Evolutionary conservation across 2,113 vertebrate species (phyloP).

Genomic region (Synodontis membranacea): DNA sequence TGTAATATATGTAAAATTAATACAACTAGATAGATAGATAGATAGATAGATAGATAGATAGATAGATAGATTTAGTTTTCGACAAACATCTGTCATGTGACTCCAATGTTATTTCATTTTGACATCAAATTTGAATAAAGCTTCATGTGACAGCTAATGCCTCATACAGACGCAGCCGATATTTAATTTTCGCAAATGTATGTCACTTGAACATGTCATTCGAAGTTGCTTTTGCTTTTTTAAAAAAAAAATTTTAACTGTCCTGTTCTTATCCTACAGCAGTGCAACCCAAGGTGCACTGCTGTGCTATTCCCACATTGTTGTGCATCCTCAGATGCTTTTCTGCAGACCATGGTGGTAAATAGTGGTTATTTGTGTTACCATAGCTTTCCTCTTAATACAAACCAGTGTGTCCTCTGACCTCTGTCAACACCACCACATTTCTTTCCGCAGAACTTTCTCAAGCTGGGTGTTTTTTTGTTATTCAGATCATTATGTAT

Average conservation of each 20-base stretch:
- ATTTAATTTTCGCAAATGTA: neutral
- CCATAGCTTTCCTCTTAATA: no score
- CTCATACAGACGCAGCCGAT: neutral
- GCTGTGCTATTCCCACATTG: no score
- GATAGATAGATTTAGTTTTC: no score
- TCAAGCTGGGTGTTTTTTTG: neutral
- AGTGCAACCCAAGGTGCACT: no score
- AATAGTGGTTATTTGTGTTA: no score
- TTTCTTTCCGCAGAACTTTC: neutral
- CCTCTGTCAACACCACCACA: neutral
- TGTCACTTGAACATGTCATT: neutral
- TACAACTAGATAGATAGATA: no score
- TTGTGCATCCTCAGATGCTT: no score
- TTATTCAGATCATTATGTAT: neutral
- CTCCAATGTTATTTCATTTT: neutral
- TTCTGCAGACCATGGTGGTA: no score
- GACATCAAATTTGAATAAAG: neutral
- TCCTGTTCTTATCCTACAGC: no score
- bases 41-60: no score
- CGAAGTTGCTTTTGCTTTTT: neutral
- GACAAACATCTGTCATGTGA: neutral
- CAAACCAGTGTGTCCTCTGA: no score
- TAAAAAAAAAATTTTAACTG: neutral
- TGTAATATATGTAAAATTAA: no score
- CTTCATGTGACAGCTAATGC: neutral